phyloP scores from a whole-genome alignment of 2,113 vertebrate species.

The Nasalis larvatus region DNA sequence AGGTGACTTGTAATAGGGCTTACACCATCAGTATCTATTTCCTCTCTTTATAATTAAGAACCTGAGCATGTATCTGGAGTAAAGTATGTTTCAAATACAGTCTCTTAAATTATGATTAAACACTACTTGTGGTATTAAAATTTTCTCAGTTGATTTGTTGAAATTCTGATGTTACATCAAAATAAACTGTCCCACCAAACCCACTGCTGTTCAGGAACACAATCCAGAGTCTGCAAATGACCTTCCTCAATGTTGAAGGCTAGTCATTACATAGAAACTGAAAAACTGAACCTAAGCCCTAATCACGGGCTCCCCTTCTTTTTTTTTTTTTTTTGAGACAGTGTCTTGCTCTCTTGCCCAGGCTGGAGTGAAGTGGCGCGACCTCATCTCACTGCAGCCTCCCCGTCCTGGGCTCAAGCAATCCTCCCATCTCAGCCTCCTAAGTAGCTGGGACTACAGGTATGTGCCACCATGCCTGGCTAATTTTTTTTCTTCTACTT shows the following conservation, averaged over 20 bases:
- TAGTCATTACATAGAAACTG: background rate
- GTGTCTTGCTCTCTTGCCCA: too few species aligned
- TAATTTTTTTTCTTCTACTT: too few species aligned
- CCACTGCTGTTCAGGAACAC: background rate
- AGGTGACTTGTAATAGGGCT: background rate
- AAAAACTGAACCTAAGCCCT: background rate
- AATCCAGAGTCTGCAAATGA: background rate
- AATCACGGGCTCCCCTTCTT: background rate
- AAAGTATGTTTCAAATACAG: background rate
- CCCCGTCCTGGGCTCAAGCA: too few species aligned
- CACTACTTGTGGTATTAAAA: background rate
- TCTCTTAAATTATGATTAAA: background rate
- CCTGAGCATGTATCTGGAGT: background rate
- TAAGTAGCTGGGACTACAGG: too few species aligned
- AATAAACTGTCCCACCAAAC: background rate
- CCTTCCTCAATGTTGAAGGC: background rate
- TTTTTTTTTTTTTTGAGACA: too few species aligned
- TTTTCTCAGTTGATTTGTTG: background rate
- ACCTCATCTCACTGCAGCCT: too few species aligned
- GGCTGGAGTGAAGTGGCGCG: too few species aligned
- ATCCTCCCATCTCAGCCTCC: too few species aligned
- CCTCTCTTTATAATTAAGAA: background rate
- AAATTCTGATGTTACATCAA: conserved; percentile 11
- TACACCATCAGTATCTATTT: background rate
- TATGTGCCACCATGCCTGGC: too few species aligned